Conservation (phyloP, 2,888 invertebrate species). For the Aplocera efformata region DNA sequence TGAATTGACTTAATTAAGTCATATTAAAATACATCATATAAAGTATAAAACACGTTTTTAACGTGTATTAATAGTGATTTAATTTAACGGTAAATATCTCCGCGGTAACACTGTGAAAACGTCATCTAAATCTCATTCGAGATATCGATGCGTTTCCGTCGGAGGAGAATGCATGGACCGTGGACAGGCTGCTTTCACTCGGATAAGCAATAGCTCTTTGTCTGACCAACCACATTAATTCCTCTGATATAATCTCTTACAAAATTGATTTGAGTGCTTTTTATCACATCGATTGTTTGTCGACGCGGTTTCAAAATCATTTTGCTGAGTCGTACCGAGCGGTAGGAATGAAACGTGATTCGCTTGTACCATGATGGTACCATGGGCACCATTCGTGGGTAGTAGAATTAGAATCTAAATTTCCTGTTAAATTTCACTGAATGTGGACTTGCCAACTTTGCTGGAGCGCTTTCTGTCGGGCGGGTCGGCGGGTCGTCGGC, state of each 20-base stretch:
- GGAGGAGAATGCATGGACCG: conserved; percentile 27
- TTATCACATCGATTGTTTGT: conserved; percentile 43
- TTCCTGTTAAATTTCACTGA: conserved; percentile 50
- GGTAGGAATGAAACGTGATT: too few relatives aligned
- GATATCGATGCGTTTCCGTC: conserved; percentile 26
- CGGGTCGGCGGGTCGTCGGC: conserved; percentile 41
- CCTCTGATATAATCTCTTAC: conserved; percentile 62
- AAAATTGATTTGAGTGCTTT: conserved; percentile 62
- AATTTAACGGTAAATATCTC: conserved; percentile 16
- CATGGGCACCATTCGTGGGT: too few relatives aligned
- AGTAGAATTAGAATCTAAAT: conserved; percentile 45
- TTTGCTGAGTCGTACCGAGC: conserved; percentile 6
- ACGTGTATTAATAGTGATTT: conserved; percentile 18
- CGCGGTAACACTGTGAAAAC: conserved; percentile 22
- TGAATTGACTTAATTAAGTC: conserved; percentile 16
- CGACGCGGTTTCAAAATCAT: conserved; percentile 25
- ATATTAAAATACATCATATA: conserved; percentile 12
- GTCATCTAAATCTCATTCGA: conserved; percentile 25
- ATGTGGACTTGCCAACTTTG: conserved; percentile 51
- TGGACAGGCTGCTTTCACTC: conserved; percentile 58
- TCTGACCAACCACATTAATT: conserved; percentile 67
- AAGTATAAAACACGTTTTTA: conserved; percentile 15
- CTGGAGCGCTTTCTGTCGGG: conserved; percentile 25
- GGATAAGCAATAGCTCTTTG: conserved; percentile 67
- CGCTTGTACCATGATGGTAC: too few relatives aligned